Percentiles rank a stretch among this genome's conserved stretches.
Conservation (phyloP, 2,888 invertebrate species). For the Steinernema hermaphroditum region DNA sequence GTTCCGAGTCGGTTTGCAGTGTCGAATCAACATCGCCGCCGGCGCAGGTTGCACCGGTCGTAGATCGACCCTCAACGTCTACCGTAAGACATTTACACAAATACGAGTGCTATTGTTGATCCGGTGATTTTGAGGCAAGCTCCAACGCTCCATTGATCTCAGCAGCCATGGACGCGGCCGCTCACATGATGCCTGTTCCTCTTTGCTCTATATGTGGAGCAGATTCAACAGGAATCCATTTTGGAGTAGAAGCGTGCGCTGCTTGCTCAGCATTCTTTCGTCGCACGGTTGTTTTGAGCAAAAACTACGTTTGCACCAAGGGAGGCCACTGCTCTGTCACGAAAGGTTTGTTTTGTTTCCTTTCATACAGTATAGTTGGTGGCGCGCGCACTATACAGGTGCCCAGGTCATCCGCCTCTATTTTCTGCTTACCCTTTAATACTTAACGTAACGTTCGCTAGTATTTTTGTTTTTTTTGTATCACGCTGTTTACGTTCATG, state of each 20-base stretch:
- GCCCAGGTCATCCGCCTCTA: no score
- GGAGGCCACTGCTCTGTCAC: constrained; percentile 50
- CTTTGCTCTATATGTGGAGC: constrained; percentile 58
- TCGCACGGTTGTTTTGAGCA: constrained; percentile 58
- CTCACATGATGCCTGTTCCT: constrained; percentile 41
- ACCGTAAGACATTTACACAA: neutral
- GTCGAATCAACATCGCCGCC: constrained; percentile 6
- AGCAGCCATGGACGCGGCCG: constrained; percentile 4
- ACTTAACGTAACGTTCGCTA: neutral
- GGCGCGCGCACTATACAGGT: no score
- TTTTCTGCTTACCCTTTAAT: constrained; percentile 16
- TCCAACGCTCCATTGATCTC: constrained; percentile 1
- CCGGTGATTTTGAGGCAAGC: neutral
- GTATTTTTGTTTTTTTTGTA: constrained; percentile 9
- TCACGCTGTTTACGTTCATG: constrained; percentile 15
- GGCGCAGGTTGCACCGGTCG: constrained; percentile 3
- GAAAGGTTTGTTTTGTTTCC: constrained; percentile 48
- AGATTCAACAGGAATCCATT: constrained; percentile 63
- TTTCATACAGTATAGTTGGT: no score
- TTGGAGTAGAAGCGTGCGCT: constrained; percentile 63
- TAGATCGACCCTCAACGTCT: constrained; percentile 17
- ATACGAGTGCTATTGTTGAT: neutral
- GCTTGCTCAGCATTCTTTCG: constrained; percentile 52
- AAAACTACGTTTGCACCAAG: constrained; percentile 56
- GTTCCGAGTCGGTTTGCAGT: constrained; percentile 7